Base-by-base conservation (phyloP, 2,113 vertebrate genomes). In the Chaenocephalus aceratus region DNA sequence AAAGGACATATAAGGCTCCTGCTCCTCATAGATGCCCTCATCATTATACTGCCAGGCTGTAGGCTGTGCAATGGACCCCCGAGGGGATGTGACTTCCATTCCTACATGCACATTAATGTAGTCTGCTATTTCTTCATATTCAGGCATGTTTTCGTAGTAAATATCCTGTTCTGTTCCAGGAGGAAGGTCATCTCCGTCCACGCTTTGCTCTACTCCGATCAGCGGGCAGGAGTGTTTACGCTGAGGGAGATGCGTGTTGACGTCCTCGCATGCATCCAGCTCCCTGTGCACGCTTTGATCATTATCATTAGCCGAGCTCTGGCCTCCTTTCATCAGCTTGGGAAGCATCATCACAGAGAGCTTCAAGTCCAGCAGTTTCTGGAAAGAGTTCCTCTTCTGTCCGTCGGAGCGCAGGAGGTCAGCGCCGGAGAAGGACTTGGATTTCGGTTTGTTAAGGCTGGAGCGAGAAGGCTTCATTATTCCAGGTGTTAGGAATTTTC, bases 371-470 rank as follows among this genome's bases (percentile, higher is more conserved):
- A 97, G 94, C 69, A 97, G 93, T 81, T 95, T 97, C 71, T 93
- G 95, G 57, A 98, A 94, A 70, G 95, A 95, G 4, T 73, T 95
- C 83, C 91, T 96, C 91, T 96, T 98, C 49, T 94, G 94, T 64
- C 92, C 95, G 12, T 96, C 92, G 54, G 95, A 94, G 79, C 87
- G 91, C 26, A 91, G 84, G 60, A 92, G 58, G 83, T 99, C 98
- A 45, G 96, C 88, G 0, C 94, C 89, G 51, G 96, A 96, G n/a
- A 99, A 96, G 0, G 98, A 99, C 85, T 96, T 98, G 48, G 97
- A 94, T 89, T 94, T 95, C 36, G 94, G 95, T 75, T 97, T 98
- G 0, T 89, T 94, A n/a, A 95, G 59, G 51, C 86, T 82, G 75
- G 68, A 48, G 14, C 84, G 56, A 18, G 83, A 62, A 58, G 80